Evolutionary conservation across 2,888 invertebrate species (phyloP), one percentile per base, ranked within the genome.

Genomic region (Rotaria sp.): DNA sequence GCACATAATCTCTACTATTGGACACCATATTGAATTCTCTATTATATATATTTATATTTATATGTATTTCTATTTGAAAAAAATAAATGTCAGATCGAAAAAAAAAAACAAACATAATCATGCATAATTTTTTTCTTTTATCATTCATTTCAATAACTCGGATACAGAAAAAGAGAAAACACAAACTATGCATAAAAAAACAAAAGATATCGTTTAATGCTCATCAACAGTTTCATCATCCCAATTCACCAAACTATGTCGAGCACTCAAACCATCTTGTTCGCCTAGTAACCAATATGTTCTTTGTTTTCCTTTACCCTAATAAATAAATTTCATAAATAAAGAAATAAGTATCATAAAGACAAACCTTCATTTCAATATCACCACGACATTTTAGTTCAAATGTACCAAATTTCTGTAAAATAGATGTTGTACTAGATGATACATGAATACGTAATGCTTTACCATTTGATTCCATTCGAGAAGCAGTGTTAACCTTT

Each of bases 371-470:
- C 93, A 97, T 94, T 89, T 95, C 94, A 85, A 97, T 94, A 90
- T 95, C 94, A 86, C 97, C 97, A 88, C 97, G 93, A 88, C 94
- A 93, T 87, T 95, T 94, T 85, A 96, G 92, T 86, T 94, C 93
- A 90, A 97, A 97, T 10, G 94, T 94, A 13, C 94, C 94, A 89
- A 95, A 96, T 24, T 93, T 93, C 89, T 97, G 96, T 88, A 97
- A 92, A 57, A 96, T 93, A 87, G 93, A 93, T 90, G 96, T 96
- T 0, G 97, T 97, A 85, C 93, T 93, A 0, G 95, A 94, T 89
- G 96, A 96, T 26, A 96, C 95, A 91, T 97, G 96, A 88, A 97
- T 96, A 91, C 94, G 94, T 85, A 96, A 92, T 2, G 96, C 96
- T 96, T 91, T 35, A 92, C 96, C 96, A 89, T 95, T 96, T 67